Evolutionary conservation across 2,888 invertebrate genomes (phyloP), one percentile per base, ranked within the genome.

Genomic region (Drosophila mulleri): DNA sequence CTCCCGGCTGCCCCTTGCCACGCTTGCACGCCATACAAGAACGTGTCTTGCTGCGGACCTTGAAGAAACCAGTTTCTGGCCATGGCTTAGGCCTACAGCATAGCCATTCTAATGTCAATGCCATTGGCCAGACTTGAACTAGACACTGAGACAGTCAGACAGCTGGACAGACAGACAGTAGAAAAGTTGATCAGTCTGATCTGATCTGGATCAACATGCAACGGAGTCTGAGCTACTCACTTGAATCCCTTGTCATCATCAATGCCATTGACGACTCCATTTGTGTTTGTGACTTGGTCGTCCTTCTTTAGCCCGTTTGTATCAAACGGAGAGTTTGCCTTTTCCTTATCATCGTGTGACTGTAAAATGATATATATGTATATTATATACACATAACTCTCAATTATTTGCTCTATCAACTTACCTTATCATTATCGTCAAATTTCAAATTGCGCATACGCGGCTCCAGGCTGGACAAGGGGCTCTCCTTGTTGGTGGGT

Each of bases 191-290:
- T 62, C 53, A 48, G 56, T 50, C 60, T 53, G 37, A 35, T 37
- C 9, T 16, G 52, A 70, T 60, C 61, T 65, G 48, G 57, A 59
- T 65, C 48, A 41, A 29, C 39, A 41, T 37, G 32, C 29, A 35
- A 29, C 23, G 1, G 41, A 23, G 63, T 9, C 4, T 41, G 16
- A 16, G 20, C 97, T 96, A 96, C 97, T 96, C 93, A 97, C 97
- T 97, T 97, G 93, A 97, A 97, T 83, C 96, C 96, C 94, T 97
- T 97, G 90, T 97, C 97, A 90, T 98, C 98, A 88, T 97, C 97
- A 82, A 97, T 94, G 80, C 96, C 96, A 93, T 96, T 96, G 91
- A 94, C 94, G 67, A 93, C 91, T 82, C 95, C 95, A 68, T 95
- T 95, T 89, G 95, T 94, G 75, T 94, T 94, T 91, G 94, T 93